Conservation (phyloP, 2,797 vertebrate genomes). For the Harpagifer antarcticus region DNA sequence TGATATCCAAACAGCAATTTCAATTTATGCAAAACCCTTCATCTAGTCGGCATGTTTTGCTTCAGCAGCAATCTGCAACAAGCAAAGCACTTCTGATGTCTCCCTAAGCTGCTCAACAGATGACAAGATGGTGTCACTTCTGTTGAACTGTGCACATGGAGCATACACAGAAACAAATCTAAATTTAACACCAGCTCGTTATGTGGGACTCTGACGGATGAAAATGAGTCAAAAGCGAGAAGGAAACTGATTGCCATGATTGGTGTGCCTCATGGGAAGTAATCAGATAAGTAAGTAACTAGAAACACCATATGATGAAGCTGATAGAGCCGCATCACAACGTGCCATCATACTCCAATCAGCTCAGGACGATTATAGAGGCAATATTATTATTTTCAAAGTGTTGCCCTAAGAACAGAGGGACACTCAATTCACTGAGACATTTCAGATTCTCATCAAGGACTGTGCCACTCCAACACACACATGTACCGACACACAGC, state of each 20-base stretch:
- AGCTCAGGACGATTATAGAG: slow-evolving; percentile 2
- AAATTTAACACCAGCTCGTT: slow-evolving; percentile 24
- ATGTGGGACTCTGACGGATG: slow-evolving; percentile 7
- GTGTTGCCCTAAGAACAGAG: not conserved
- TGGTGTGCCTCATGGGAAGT: not conserved
- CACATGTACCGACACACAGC: not conserved
- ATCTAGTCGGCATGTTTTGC: not conserved
- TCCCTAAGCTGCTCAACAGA: not conserved
- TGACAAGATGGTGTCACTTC: not conserved
- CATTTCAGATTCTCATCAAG: not conserved
- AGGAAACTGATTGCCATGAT: not conserved
- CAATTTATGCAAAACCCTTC: not conserved
- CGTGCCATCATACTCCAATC: not conserved
- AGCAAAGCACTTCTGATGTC: not conserved
- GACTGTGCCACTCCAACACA: slow-evolving; percentile 6
- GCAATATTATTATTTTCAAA: not conserved
- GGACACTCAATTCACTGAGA: not conserved
- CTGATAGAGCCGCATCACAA: not conserved
- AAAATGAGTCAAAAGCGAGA: not conserved
- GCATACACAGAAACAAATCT: slow-evolving; percentile 7
- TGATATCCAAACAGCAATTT: not conserved
- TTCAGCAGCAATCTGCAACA: not conserved
- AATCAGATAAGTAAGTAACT: slow-evolving; percentile 4
- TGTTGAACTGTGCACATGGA: slow-evolving; percentile 1
- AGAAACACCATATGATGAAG: slow-evolving; percentile 5